phyloP scores from a whole-genome alignment of 2,888 invertebrate species.

The Amphipyra berbera region DNA sequence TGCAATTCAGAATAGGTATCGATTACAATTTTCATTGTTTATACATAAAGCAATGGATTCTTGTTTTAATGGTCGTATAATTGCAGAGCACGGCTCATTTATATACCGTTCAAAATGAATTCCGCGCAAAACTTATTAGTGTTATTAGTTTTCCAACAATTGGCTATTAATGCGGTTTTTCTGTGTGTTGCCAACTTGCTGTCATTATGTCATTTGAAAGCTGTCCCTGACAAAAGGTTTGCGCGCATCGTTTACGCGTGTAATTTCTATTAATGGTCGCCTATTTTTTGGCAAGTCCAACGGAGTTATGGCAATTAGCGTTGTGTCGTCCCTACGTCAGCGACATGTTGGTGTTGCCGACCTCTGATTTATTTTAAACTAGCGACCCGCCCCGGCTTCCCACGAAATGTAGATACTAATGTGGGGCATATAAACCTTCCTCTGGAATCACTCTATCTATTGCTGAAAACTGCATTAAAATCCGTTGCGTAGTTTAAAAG shows the following conservation, averaged over 20 bases:
- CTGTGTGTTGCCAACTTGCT: slow-evolving; percentile 23
- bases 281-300: slow-evolving; percentile 49
- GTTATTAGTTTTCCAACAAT: slow-evolving; percentile 22
- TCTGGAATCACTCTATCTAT: too few species aligned
- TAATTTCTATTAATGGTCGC: slow-evolving; percentile 38
- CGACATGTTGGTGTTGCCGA: slow-evolving; percentile 28
- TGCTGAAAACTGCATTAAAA: too few species aligned
- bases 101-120: slow-evolving; percentile 20
- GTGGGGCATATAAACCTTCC: too few species aligned
- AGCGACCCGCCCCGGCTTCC: too few species aligned
- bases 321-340: slow-evolving; percentile 27
- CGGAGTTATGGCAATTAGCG: slow-evolving; percentile 43
- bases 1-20: slow-evolving; percentile 8
- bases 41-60: slow-evolving; percentile 18
- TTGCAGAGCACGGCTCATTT: slow-evolving; percentile 26
- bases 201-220: slow-evolving; percentile 36
- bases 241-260: slow-evolving; percentile 19
- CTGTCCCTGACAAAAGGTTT: slow-evolving; percentile 38
- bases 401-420: too few species aligned
- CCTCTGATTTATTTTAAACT: slow-evolving; percentile 39
- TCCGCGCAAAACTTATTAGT: slow-evolving; percentile 15
- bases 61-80: slow-evolving; percentile 32
- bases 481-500: too few species aligned
- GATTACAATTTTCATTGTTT: slow-evolving; percentile 23
- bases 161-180: slow-evolving; percentile 10